Evolutionary conservation across 2,113 vertebrate species (phyloP).

Genomic region (Mormyrus lacerda): DNA sequence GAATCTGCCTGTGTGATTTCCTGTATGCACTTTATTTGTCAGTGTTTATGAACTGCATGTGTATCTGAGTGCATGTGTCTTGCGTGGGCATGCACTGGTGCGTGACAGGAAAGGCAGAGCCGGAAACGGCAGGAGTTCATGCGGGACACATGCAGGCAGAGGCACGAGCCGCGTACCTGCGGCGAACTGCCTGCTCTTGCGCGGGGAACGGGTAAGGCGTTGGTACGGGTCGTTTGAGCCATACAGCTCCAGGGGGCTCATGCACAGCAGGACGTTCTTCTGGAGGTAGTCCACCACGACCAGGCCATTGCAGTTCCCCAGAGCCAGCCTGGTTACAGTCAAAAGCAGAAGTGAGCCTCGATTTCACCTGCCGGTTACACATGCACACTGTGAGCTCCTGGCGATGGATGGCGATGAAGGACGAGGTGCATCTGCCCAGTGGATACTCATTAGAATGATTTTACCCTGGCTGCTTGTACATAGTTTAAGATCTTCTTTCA

Average conservation of each 20-base stretch:
- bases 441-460: neutral
- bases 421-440: neutral
- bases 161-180: slow-evolving; percentile 72
- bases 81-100: neutral
- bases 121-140: neutral
- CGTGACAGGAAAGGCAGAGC: neutral
- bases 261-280: slow-evolving; percentile 84
- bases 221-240: slow-evolving; percentile 87
- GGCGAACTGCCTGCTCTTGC: slow-evolving; percentile 88
- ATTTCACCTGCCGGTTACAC: neutral
- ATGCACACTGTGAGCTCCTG: neutral
- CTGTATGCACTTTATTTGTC: neutral
- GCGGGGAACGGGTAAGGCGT: slow-evolving; percentile 86
- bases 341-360: neutral
- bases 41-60: neutral
- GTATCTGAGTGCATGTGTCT: neutral
- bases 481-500: neutral
- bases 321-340: slow-evolving; percentile 70
- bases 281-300: slow-evolving; percentile 92
- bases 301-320: slow-evolving; percentile 89
- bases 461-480: neutral
- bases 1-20: neutral
- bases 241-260: slow-evolving; percentile 84
- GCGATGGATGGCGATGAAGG: neutral
- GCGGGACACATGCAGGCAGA: slow-evolving; percentile 9